phyloP scores from a whole-genome alignment of 2,113 vertebrate genomes.

The Sander lucioperca region DNA sequence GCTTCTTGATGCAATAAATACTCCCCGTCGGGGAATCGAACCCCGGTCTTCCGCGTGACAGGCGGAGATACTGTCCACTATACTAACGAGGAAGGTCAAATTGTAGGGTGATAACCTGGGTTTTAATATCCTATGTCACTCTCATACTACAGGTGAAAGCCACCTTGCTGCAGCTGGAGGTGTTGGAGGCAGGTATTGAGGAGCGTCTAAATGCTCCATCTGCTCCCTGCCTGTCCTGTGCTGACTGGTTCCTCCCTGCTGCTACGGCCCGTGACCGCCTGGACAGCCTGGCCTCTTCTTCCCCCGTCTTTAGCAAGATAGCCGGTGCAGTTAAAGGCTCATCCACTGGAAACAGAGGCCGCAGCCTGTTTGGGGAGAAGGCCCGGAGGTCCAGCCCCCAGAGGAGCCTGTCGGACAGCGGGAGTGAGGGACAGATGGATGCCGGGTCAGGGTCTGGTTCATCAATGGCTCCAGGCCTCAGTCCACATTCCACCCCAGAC shows the following conservation, averaged over 20 bases:
- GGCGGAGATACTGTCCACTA: conserved; percentile 54
- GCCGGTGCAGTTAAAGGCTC: conserved; percentile 81
- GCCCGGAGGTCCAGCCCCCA: conserved; percentile 84
- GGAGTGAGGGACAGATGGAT: conserved; percentile 80
- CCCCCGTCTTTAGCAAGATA: conserved; percentile 86
- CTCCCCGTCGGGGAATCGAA: conserved; percentile 52
- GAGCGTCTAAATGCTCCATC: conserved; percentile 86
- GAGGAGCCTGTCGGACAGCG: conserved; percentile 78
- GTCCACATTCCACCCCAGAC: conserved; percentile 76
- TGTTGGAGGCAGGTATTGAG: conserved; percentile 86
- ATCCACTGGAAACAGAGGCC: conserved; percentile 68
- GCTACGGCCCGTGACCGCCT: conserved; percentile 80
- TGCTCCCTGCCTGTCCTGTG: conserved; percentile 88
- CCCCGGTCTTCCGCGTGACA: conserved; percentile 50
- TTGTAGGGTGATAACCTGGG: accelerated
- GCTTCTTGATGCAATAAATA: background rate
- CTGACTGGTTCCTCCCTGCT: conserved; percentile 91
- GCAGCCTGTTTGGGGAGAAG: conserved; percentile 86
- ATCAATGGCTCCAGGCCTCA: conserved; percentile 52
- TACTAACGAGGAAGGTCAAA: conserved; percentile 31
- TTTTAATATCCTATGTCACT: background rate
- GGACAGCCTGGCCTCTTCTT: conserved; percentile 81
- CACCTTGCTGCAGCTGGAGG: conserved; percentile 91
- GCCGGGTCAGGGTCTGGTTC: conserved; percentile 38
- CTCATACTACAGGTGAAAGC: conserved; percentile 84